Conservation (phyloP, 2,113 vertebrate genomes). For the Hemiscyllium ocellatum region DNA sequence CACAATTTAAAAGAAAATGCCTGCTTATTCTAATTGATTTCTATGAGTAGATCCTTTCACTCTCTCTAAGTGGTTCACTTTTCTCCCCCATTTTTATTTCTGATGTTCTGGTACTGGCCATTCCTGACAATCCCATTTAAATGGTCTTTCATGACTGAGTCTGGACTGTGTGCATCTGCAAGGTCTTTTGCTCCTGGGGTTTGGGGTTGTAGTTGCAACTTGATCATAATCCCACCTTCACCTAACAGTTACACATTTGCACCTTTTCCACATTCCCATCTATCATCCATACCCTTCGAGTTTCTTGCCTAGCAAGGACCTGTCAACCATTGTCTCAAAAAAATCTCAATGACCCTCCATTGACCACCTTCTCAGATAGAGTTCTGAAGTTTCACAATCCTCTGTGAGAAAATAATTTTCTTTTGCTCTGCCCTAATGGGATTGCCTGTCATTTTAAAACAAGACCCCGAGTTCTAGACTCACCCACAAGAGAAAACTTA, state of each 20-base stretch:
- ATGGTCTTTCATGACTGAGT: neutral
- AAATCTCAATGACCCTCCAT: too few relatives aligned
- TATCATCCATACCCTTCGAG: too few relatives aligned
- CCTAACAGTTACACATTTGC: neutral
- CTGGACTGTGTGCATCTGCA: neutral
- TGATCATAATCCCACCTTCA: neutral
- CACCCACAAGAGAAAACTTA: neutral
- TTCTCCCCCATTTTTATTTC: neutral
- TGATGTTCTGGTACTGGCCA: too few relatives aligned
- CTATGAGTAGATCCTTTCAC: neutral
- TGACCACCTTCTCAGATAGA: too few relatives aligned
- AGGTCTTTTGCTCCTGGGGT: neutral
- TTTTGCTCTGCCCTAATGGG: too few relatives aligned
- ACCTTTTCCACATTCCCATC: neutral
- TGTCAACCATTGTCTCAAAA: too few relatives aligned
- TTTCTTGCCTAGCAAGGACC: too few relatives aligned
- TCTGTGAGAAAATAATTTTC: too few relatives aligned
- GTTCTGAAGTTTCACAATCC: too few relatives aligned
- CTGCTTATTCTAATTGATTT: neutral
- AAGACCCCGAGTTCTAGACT: neutral
- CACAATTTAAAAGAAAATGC: neutral
- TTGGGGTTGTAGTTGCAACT: neutral
- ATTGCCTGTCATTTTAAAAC: too few relatives aligned
- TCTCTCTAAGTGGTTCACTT: neutral
- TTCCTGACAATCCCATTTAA: neutral